A percentile compares a stretch with the other conserved stretches of the same genome.
phyloP scores from a whole-genome alignment of 2,113 vertebrate genomes.

The Lichenostomus cassidix region DNA sequence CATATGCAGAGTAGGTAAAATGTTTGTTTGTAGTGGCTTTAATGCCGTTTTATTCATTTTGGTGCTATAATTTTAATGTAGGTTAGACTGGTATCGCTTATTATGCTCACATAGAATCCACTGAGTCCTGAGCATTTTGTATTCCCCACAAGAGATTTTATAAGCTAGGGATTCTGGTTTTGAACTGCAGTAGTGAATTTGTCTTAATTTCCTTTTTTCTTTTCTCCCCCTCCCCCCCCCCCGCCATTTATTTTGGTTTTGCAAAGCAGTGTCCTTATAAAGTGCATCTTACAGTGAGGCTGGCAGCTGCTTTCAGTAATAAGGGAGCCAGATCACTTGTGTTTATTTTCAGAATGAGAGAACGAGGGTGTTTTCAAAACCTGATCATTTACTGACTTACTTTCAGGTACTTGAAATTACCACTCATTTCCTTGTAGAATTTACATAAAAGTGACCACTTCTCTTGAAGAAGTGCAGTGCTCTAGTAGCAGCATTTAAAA shows the following conservation, averaged over 20 bases:
- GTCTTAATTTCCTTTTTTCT: neutral
- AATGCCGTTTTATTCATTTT: neutral
- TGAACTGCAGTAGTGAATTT: neutral
- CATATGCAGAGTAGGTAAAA: neutral
- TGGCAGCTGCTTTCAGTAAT: neutral
- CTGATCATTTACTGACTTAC: neutral
- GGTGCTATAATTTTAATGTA: neutral
- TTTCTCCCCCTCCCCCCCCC: no score
- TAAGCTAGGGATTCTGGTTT: neutral
- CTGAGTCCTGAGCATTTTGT: neutral
- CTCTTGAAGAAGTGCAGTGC: neutral
- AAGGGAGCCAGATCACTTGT: neutral
- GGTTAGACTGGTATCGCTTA: fast-evolving
- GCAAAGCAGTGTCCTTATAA: neutral
- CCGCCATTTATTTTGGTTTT: neutral
- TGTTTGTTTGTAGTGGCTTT: neutral
- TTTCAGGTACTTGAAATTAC: neutral
- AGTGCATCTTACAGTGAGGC: neutral
- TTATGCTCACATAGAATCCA: neutral
- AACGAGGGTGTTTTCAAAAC: neutral
- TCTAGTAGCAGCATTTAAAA: neutral
- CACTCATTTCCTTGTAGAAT: neutral
- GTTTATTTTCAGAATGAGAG: neutral
- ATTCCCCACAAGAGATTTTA: neutral
- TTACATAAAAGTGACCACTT: neutral